These are phyloP conservation scores for Pollenia angustigena DNA, from an alignment of 2,888 invertebrate species.

Conservation along the genomic window DNA sequence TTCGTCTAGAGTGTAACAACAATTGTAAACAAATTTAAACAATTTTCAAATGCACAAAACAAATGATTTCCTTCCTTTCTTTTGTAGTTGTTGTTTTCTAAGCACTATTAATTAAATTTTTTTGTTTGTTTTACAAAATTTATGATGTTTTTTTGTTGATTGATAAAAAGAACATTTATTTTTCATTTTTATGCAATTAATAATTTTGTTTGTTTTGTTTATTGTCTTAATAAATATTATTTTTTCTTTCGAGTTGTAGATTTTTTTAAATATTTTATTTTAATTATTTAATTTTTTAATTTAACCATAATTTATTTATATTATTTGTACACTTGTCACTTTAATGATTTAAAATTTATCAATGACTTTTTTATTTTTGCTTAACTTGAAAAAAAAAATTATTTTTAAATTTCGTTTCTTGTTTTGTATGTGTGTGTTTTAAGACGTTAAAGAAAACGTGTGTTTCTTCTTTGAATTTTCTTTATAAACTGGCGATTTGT, in stretches of 20 bases:
- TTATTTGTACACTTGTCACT: constrained; percentile 49
- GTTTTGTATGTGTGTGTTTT: constrained; percentile 5
- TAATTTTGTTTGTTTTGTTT: too few species aligned
- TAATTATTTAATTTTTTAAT: neutral
- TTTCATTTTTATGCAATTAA: too few species aligned
- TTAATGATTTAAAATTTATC: constrained; percentile 40
- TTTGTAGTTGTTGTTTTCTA: neutral
- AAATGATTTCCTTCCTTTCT: constrained; percentile 24
- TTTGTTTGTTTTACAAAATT: neutral
- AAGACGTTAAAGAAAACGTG: constrained; percentile 23
- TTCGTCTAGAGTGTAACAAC: constrained; percentile 9
- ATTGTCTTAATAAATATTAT: too few species aligned
- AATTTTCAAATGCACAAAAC: neutral
- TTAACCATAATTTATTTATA: neutral
- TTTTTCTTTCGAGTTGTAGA: neutral
- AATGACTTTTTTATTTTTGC: constrained; percentile 40
- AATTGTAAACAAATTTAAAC: constrained; percentile 40
- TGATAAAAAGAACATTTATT: too few species aligned
- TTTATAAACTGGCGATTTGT: constrained; percentile 34
- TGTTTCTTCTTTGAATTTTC: constrained; percentile 41
- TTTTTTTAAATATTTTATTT: neutral
- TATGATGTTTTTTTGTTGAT: too few species aligned
- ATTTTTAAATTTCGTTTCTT: constrained; percentile 44
- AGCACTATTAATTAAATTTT: constrained; percentile 7
- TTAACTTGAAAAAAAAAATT: neutral